Evolutionary conservation across 2,797 vertebrate species (phyloP), one percentile per base, ranked within the genome.

Genomic region (Tamandua tetradactyla): DNA sequence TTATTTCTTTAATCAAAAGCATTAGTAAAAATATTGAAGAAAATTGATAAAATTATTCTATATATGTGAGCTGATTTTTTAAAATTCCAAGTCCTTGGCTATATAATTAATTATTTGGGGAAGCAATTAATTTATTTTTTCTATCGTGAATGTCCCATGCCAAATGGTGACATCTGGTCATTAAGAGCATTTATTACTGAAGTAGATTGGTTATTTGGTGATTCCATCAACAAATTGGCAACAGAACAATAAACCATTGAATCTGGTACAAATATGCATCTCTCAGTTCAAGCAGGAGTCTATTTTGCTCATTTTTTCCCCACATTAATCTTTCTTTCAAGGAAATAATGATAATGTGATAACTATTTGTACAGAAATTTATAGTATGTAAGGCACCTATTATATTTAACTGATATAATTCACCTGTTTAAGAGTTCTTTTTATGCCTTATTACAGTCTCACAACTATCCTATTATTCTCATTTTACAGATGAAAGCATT

Each of bases 111-210:
- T n/a, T 86, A 89, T 89, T 40, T 71, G 76, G 7, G 0, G 3
- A 94, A 68, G 83, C 57, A 89, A 6, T 76, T 92, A 71, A 47
- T 86, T 86, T 92, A 0, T 42, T 81, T 88, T 64, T 59, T 84
- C 52, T 69, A 13, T 61, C 35, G 82, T 82, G 13, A 88, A 95
- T 62, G 13, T 42, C 9, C 75, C 84, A 18, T 66, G 11, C 18
- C 68, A 76, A 42, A 32, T 44, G 72, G 10, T 78, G 37, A 49
- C n/a, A 81, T 71, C 35, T 89, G 15, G 32, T 78, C 49, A 89
- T 68, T 72, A 91, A 80, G 55, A 37, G 81, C 35, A 89, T 75
- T 82, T 84, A 49, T 32, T 66, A n/a, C 20, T 44, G 5, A 81
- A 81, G 84, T 9, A 47, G 11, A 55, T 61, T 80, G 20, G 4